phyloP scores from a whole-genome alignment of 2,113 vertebrate genomes.

The Ammodytes marinus region DNA sequence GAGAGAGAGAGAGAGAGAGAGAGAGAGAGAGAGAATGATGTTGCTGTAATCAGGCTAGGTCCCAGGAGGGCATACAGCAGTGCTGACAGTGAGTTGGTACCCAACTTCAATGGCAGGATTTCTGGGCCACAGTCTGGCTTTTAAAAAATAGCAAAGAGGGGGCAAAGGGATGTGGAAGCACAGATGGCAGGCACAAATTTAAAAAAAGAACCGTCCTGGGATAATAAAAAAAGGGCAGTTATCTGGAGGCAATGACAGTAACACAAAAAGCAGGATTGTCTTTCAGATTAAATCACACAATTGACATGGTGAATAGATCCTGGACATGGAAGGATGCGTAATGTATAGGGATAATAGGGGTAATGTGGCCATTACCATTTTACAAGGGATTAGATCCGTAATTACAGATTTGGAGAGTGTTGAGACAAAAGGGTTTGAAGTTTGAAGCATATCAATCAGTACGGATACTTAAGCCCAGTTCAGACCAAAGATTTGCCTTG shows the following conservation, averaged over 20 bases:
- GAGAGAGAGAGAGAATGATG: slow-evolving; percentile 66
- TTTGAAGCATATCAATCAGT: not conserved
- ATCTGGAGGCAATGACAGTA: slow-evolving; percentile 40
- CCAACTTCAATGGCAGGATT: slow-evolving; percentile 61
- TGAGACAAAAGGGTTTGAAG: not conserved
- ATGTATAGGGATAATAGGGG: not conserved
- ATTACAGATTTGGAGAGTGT: not conserved
- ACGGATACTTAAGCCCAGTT: not conserved
- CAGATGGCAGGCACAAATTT: not conserved
- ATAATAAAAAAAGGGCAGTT: slow-evolving; percentile 21
- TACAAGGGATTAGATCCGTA: not conserved
- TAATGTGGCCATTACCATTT: not conserved
- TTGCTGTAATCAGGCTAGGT: slow-evolving; percentile 76
- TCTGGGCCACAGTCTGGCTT: slow-evolving; percentile 72
- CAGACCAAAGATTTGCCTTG: not conserved
- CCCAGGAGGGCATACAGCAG: slow-evolving; percentile 67
- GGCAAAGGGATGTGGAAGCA: slow-evolving; percentile 1
- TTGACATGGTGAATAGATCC: not conserved
- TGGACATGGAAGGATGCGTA: slow-evolving; percentile 2
- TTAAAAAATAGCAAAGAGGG: slow-evolving; percentile 25
- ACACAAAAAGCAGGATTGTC: slow-evolving; percentile 38
- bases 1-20: no score
- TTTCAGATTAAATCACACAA: slow-evolving; percentile 18
- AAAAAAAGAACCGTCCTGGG: not conserved
- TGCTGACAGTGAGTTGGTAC: slow-evolving; percentile 69